These are phyloP conservation scores for Eptesicus fuscus DNA, from an alignment of 2,113 vertebrate genomes.

Conservation along the genomic window DNA sequence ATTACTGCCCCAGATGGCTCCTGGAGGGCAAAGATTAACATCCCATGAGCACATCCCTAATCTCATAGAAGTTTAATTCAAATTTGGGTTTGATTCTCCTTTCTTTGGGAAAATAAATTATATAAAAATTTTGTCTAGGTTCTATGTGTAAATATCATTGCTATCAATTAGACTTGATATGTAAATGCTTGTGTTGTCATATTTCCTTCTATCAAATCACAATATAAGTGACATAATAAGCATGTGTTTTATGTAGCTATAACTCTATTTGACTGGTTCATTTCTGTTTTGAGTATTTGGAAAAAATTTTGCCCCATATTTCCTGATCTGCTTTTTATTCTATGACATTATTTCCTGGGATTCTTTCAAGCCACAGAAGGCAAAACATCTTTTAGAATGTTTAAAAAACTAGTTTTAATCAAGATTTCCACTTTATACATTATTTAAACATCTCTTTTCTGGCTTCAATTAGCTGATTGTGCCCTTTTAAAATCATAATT, in stretches of 20 bases:
- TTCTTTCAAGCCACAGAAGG: not conserved
- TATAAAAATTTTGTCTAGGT: not conserved
- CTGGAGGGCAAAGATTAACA: not conserved
- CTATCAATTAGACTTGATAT: not conserved
- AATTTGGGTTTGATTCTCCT: not conserved
- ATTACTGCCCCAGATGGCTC: not conserved
- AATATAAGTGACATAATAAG: not conserved
- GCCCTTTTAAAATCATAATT: constrained; percentile 36
- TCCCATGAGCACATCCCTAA: not conserved
- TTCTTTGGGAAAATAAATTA: not conserved
- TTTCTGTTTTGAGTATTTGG: not conserved
- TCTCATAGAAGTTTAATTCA: not conserved
- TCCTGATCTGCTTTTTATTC: not conserved
- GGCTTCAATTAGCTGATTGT: constrained; percentile 29
- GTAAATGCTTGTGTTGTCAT: not conserved
- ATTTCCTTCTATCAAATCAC: not conserved
- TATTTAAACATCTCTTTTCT: constrained; percentile 31
- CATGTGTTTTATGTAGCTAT: not conserved
- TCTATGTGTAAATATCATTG: not conserved
- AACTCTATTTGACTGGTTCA: not conserved
- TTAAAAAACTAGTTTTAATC: not conserved
- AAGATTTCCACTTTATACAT: not conserved
- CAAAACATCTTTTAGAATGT: not conserved
- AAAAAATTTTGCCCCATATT: not conserved
- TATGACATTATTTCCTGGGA: not conserved